A percentile compares a stretch with the other conserved stretches of the same genome.
Evolutionary conservation across 2,113 vertebrate species (phyloP).

Genomic region (Cynoglossus semilaevis): DNA sequence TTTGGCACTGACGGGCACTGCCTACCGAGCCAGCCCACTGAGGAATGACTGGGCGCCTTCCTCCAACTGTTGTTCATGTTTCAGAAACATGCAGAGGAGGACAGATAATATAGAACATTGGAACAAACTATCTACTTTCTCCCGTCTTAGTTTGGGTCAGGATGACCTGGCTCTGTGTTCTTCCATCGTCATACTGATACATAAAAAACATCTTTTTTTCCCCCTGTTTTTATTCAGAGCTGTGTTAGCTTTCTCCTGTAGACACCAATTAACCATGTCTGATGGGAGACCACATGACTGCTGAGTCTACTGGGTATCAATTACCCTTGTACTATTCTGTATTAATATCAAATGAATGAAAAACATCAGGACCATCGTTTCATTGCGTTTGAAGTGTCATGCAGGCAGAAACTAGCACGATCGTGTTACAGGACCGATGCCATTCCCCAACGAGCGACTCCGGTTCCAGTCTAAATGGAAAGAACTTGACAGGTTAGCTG

Average conservation of each 20-base stretch:
- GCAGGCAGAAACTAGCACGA: conserved; percentile 15
- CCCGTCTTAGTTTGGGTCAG: not conserved
- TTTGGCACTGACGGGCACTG: conserved; percentile 61
- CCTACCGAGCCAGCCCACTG: conserved; percentile 30
- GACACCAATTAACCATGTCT: conserved; percentile 12
- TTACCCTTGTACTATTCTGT: not conserved
- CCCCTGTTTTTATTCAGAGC: not conserved
- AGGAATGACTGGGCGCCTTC: conserved; percentile 32
- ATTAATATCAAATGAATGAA: conserved; percentile 3
- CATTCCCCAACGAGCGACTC: conserved; percentile 18
- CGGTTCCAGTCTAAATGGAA: conserved; percentile 31
- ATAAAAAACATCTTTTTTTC: not conserved
- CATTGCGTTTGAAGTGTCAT: conserved; percentile 6
- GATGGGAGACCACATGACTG: conserved; percentile 8
- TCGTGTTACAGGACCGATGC: conserved; percentile 7
- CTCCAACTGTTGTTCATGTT: conserved; percentile 30
- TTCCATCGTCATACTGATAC: not conserved
- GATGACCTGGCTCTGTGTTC: conserved; percentile 15
- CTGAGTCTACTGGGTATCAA: not conserved
- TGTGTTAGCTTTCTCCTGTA: not conserved
- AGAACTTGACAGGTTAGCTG: conserved; percentile 30
- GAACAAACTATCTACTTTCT: conserved; percentile 14
- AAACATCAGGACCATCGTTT: not conserved
- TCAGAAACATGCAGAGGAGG: conserved; percentile 18
- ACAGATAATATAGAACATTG: conserved; percentile 3